A percentile compares a stretch with the other conserved stretches of the same genome.
Conservation (phyloP, 2,113 vertebrate species). For the Carlito syrichta region DNA sequence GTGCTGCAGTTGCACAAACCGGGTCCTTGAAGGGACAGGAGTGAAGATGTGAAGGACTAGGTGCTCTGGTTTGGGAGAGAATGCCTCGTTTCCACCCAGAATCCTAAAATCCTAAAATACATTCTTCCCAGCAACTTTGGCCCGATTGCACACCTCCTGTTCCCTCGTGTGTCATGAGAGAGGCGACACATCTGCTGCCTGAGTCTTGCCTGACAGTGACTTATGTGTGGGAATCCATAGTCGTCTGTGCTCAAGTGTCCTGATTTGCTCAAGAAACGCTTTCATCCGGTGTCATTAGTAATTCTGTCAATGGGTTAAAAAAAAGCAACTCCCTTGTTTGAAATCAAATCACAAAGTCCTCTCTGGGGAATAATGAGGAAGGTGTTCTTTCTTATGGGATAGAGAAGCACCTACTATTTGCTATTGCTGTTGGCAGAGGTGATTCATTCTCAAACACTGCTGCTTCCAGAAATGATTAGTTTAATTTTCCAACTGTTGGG, state of each 20-base stretch:
- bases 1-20: neutral
- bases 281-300: neutral
- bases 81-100: neutral
- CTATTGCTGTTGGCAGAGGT: neutral
- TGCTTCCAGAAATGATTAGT: neutral
- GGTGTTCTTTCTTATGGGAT: neutral
- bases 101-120: neutral
- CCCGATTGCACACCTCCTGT: neutral
- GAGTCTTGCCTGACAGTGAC: neutral
- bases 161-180: neutral
- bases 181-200: neutral
- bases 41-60: neutral
- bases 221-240: fast-evolving
- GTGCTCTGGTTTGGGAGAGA: neutral
- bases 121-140: neutral
- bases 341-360: neutral
- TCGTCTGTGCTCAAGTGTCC: too few relatives aligned
- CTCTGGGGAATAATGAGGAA: neutral
- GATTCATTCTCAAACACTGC: neutral
- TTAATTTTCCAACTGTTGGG: neutral
- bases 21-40: neutral
- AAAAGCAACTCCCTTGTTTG: neutral
- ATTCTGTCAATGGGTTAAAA: neutral
- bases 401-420: neutral
- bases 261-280: neutral